Percentiles rank a stretch among this genome's conserved stretches.
These are phyloP conservation scores for Bovichtus diacanthus DNA, from an alignment of 2,797 vertebrate species.

Conservation along the genomic window DNA sequence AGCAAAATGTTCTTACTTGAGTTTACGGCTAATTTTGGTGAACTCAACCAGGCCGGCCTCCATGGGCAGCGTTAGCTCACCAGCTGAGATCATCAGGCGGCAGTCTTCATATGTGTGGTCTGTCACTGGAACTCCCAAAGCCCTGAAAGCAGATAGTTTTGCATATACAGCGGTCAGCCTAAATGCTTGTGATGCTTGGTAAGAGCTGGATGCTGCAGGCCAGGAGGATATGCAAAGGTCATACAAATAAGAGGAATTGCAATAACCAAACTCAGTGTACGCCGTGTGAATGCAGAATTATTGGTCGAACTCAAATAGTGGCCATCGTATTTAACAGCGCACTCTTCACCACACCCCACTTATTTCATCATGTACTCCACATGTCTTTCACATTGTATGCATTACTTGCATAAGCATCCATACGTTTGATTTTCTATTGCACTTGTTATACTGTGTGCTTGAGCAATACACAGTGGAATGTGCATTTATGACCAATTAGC, in stretches of 20 bases:
- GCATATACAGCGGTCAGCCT: not conserved
- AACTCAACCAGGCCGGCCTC: conserved; percentile 98
- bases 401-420: not conserved
- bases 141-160: conserved; percentile 76
- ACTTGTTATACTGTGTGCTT: not conserved
- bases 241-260: not conserved
- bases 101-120: conserved; percentile 99
- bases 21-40: conserved; percentile 96
- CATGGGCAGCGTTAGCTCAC: conserved; percentile 96
- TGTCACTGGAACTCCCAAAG: conserved; percentile 90
- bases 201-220: not conserved
- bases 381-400: not conserved
- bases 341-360: not conserved
- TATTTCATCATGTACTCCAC: not conserved
- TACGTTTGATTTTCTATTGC: not conserved
- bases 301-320: not conserved
- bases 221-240: not conserved
- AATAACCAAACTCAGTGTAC: not conserved
- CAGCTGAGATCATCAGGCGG: conserved; percentile 96
- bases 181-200: not conserved
- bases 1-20: conserved; percentile 86
- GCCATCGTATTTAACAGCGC: not conserved
- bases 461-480: not conserved
- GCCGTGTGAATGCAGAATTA: not conserved
- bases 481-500: not conserved